Base-by-base conservation (phyloP, 1,140 invertebrate species). In the Bombus waltoni region DNA sequence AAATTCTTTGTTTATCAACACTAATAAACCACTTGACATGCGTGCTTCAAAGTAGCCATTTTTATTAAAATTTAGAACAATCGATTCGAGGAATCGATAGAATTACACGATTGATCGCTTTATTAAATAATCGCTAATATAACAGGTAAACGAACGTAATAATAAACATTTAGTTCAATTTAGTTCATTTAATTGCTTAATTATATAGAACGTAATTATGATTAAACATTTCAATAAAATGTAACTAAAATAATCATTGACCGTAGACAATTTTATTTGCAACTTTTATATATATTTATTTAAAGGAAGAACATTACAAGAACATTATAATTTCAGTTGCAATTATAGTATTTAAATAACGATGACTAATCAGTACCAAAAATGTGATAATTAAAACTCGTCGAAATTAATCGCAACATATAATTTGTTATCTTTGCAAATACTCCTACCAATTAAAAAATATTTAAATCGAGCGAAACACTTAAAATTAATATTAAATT, bases 1-100 rank as follows among this genome's bases (percentile, higher is more conserved):
- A 53, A 65, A 74, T 71, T 83, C 44, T 76, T 85, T 90, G 88
- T 90, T 90, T 90, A 80, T 85, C 89, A 90, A 90, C 88, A 90
- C 78, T 18, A 68, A 22, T 35, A 22, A 62, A 25, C 22, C 42
- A 83, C 68, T 70, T 73, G 77, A 83, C 68, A 62, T 53, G 68
- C 73, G 57, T 38, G 47, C n/a, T 42, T n/a, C 25, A 9, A 40
- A 59, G 81, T 38, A 47, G 88, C 89, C 89, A 90, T 90, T 81
- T 89, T 90, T 89, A 57, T 83, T 83, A 57, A 62, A 57, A 40
- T 79, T 73, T 57, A 80, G 68, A 70, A 72, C 70, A 87, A 86
- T 87, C 88, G 88, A 89, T 89, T 81, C 57, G 42, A 53, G 40
- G 42, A 81, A 87, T 89, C 88, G 80, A 89, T 89, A 72, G 40